Evolutionary conservation across 2,888 invertebrate genomes (phyloP), one percentile per base, ranked within the genome.

Genomic region (Pediacus dermestoides): DNA sequence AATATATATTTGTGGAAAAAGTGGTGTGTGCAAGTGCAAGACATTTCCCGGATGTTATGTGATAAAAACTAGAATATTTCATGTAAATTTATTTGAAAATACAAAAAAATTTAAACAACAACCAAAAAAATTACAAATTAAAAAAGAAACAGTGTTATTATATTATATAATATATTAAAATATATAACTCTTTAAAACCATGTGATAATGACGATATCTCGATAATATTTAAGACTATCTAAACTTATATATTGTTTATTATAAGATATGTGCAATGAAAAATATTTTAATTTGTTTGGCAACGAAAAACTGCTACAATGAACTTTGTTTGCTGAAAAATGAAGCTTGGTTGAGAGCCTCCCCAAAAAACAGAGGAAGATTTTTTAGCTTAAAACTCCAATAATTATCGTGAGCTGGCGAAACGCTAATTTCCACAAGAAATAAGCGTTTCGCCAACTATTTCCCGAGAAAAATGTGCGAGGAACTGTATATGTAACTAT

Each of bases 151-250:
- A 53, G 54, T 52, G 55, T 51, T 51, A 45, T 52, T 47, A 51
- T 54, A n/a, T n/a, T n/a, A n/a, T n/a, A n/a, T n/a, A n/a, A n/a
- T n/a, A n/a, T n/a, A n/a, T n/a, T n/a, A n/a, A 46, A 41, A 45
- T 45, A 43, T 42, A 33, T 43, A 49, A 50, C 44, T 50, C 38
- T 49, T 52, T 46, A 16, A 48, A 45, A 57, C 51, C 60, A 63
- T 66, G 65, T 66, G 65, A 66, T 66, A 65, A 58, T 56, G 59
- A 65, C 62, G 59, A 64, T 64, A 65, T 65, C 64, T 64, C 57
- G 49, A 44, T 50, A 39, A 50, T 56, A 58, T 50, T 52, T 51
- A 53, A 44, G 49, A 39, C 49, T 56, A 58, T 50, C 52, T 51
- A 53, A 56, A 58, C 53, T 34, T 56, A 37, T 58, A 53, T 56